Percentiles rank a stretch among this genome's conserved stretches.
Evolutionary conservation across 2,888 invertebrate species (phyloP).

Genomic region (Busseola fusca): DNA sequence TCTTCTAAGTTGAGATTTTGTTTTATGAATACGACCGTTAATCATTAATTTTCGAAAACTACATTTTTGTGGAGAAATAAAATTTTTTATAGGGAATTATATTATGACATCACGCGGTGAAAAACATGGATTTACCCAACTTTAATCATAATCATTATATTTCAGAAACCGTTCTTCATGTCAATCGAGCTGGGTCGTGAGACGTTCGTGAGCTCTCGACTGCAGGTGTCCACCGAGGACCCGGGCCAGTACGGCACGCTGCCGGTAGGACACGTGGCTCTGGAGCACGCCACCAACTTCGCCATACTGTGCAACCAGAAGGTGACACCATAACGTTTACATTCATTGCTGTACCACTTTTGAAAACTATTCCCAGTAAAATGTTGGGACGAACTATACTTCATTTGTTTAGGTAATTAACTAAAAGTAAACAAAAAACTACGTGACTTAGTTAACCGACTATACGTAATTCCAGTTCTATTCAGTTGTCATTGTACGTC

Average conservation of each 20-base stretch:
- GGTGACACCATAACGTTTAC: conserved; percentile 55
- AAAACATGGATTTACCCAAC: too few relatives aligned
- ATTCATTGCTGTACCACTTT: background rate
- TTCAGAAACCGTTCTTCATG: conserved; percentile 83
- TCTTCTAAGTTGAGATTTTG: too few relatives aligned
- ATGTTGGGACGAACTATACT: background rate
- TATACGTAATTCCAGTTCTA: too few relatives aligned
- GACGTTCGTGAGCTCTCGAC: conserved; percentile 78
- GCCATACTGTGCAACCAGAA: conserved; percentile 79
- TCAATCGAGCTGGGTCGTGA: conserved; percentile 80
- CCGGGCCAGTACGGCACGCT: conserved; percentile 79
- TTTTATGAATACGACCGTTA: too few relatives aligned
- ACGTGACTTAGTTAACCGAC: too few relatives aligned
- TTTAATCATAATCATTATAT: background rate
- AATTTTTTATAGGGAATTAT: too few relatives aligned
- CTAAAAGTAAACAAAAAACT: too few relatives aligned
- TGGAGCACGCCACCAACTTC: conserved; percentile 74
- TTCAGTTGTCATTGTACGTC: too few relatives aligned
- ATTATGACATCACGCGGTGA: too few relatives aligned
- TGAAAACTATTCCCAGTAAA: background rate
- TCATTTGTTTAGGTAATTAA: too few relatives aligned
- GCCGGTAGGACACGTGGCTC: conserved; percentile 73
- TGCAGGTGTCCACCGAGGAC: conserved; percentile 71
- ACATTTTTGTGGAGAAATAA: too few relatives aligned
- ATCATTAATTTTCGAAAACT: too few relatives aligned